Evolutionary conservation across 2,797 vertebrate genomes (phyloP).

Genomic region (Sebastiscus tertius): DNA sequence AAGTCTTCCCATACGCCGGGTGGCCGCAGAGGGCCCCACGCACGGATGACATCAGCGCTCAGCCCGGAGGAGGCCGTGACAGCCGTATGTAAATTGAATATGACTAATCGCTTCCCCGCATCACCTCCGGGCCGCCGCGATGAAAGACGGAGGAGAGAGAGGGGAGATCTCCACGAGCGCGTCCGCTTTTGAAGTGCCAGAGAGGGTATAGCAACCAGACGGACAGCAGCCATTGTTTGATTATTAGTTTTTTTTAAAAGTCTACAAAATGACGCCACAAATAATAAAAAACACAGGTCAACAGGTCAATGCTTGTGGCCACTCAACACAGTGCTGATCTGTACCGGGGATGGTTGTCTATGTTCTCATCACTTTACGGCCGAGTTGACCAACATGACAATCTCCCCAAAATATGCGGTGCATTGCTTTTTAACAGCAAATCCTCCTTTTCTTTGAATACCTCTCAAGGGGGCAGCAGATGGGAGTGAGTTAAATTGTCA

Average conservation of each 20-base stretch:
- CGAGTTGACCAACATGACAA: constrained; percentile 19
- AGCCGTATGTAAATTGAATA: constrained; percentile 86
- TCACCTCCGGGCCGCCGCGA: constrained; percentile 71
- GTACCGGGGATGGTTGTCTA: background rate
- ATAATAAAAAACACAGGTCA: background rate
- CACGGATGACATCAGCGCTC: constrained; percentile 77
- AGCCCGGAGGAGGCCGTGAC: constrained; percentile 70
- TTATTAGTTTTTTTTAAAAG: background rate
- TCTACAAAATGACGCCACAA: background rate
- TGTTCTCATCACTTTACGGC: constrained; percentile 11
- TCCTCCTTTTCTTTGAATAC: background rate
- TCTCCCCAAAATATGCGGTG: background rate
- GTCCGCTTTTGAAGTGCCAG: constrained; percentile 65
- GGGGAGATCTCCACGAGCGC: constrained; percentile 28
- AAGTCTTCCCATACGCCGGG: constrained; percentile 70
- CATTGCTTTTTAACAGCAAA: background rate
- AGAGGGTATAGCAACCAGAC: constrained; percentile 6
- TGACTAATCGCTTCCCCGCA: constrained; percentile 81
- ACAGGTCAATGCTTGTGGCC: background rate
- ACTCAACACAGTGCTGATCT: background rate
- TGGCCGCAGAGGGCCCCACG: constrained; percentile 63
- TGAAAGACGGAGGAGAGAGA: constrained; percentile 70
- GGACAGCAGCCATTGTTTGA: constrained; percentile 1
- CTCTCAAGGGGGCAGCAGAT: background rate
- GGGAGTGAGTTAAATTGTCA: constrained; percentile 18